These are phyloP conservation scores for Oreortyx pictus DNA, from an alignment of 2,797 vertebrate genomes.

Conservation along the genomic window DNA sequence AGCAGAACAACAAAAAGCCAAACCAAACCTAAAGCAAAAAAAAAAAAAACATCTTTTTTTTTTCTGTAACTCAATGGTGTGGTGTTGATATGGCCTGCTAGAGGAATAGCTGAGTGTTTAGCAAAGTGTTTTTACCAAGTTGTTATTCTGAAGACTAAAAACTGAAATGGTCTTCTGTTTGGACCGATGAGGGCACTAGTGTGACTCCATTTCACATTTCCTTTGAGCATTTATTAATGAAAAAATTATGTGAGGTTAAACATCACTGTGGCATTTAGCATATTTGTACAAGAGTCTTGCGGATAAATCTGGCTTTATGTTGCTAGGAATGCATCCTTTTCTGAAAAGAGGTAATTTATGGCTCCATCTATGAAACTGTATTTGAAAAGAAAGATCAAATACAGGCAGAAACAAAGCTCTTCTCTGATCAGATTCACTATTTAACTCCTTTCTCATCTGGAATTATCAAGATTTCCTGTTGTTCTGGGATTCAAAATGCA, in stretches of 20 bases:
- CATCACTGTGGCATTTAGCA: conserved; percentile 31
- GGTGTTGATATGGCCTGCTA: conserved; percentile 3
- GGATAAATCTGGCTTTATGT: conserved; percentile 43
- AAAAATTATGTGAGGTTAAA: conserved; percentile 6
- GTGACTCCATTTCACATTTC: conserved; percentile 8
- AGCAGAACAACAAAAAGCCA: not conserved
- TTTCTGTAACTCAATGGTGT: not conserved
- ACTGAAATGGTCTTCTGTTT: not conserved
- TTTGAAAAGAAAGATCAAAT: conserved; percentile 50
- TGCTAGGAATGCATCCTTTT: conserved; percentile 38
- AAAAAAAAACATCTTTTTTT: not conserved
- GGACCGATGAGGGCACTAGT: not conserved
- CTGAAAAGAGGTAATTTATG: conserved; percentile 52
- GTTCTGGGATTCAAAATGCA: conserved; percentile 51
- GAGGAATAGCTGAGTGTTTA: not conserved
- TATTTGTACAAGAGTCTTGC: conserved; percentile 27
- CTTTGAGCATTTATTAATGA: not conserved
- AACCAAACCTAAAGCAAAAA: not conserved
- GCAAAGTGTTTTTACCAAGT: not conserved
- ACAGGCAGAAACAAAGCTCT: conserved; percentile 36
- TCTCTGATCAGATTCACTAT: conserved; percentile 1
- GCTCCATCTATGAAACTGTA: conserved; percentile 28
- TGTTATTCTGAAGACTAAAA: conserved; percentile 8
- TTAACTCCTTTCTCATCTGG: conserved; percentile 32
- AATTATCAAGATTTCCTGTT: conserved; percentile 37